A percentile compares a stretch with the other conserved stretches of the same genome.
Conservation (phyloP, 64 coral and sea anemone genomes). For the Pachyseris speciosa region DNA sequence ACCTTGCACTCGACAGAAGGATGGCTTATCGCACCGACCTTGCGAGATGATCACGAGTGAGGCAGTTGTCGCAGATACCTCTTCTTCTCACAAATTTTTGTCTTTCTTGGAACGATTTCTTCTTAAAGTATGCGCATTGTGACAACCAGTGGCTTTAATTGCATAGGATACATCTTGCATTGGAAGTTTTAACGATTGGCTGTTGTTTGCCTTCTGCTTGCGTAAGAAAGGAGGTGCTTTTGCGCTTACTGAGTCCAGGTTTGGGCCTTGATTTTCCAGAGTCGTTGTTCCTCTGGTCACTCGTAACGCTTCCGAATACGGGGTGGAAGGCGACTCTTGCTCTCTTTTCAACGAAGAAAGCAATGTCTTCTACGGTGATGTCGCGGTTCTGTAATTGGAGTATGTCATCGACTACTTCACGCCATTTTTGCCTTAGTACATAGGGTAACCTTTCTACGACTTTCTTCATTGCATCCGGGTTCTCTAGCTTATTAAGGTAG, state of each 20-base stretch:
- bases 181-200: neutral
- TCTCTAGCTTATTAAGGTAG: too few relatives aligned
- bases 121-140: constrained; percentile 35
- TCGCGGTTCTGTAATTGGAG: too few relatives aligned
- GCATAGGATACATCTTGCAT: constrained; percentile 4
- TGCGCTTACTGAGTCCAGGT: neutral
- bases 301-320: constrained; percentile 32
- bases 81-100: constrained; percentile 19
- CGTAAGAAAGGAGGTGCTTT: constrained; percentile 49
- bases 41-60: constrained; percentile 20
- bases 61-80: constrained; percentile 53
- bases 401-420: too few relatives aligned
- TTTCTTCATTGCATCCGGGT: too few relatives aligned
- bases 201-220: constrained; percentile 12
- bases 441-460: too few relatives aligned
- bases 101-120: constrained; percentile 27
- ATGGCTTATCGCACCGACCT: constrained; percentile 18
- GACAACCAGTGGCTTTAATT: constrained; percentile 52
- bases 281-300: neutral
- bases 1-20: constrained; percentile 50
- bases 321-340: constrained; percentile 67
- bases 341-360: constrained; percentile 36
- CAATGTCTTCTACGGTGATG: too few relatives aligned
- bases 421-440: too few relatives aligned
- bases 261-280: neutral